Evolutionary conservation across 2,113 vertebrate species (phyloP).

Genomic region (Formicarius rufipectus): DNA sequence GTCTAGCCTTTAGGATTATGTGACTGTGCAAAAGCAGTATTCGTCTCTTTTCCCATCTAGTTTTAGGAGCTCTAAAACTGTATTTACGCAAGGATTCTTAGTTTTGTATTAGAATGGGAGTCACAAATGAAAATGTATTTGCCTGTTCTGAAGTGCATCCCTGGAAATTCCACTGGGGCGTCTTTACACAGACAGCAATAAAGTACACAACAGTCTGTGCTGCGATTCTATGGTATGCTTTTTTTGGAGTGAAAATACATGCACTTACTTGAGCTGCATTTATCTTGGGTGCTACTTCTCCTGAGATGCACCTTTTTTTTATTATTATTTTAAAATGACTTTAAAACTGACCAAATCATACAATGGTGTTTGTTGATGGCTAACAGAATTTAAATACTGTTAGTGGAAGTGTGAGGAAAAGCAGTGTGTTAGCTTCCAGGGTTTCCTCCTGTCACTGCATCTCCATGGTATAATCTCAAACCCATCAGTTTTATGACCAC

Average conservation of each 20-base stretch:
- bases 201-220: neutral
- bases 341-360: neutral
- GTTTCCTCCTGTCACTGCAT: neutral
- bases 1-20: neutral
- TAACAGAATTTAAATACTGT: neutral
- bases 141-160: neutral
- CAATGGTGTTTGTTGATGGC: neutral
- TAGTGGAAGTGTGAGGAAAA: neutral
- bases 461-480: neutral
- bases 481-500: neutral
- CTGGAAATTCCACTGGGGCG: neutral
- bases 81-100: neutral
- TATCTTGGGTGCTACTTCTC: neutral
- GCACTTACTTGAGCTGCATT: accelerated
- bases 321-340: neutral
- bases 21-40: neutral
- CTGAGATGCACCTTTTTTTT: neutral
- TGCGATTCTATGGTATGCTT: neutral
- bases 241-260: neutral
- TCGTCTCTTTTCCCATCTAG: neutral
- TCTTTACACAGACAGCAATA: neutral
- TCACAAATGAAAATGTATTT: neutral
- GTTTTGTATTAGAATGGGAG: neutral
- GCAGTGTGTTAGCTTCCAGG: accelerated
- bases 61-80: neutral